Percentiles rank a stretch among this genome's conserved stretches.
phyloP scores from a whole-genome alignment of 2,113 vertebrate species.

The Chunga burmeisteri region DNA sequence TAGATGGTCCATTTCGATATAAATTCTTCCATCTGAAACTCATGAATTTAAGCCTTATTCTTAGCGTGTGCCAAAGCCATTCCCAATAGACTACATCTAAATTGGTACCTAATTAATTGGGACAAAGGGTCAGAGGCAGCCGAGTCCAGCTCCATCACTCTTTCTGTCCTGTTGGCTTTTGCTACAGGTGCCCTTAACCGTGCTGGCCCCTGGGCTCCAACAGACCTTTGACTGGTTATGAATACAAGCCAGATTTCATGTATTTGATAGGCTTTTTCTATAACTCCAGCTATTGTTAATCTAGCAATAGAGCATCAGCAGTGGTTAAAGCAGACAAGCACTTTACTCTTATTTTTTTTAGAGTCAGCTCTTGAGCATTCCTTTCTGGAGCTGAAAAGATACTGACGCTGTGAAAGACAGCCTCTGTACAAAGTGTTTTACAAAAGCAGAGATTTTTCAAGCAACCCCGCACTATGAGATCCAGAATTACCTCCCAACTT shows the following conservation, averaged over 20 bases:
- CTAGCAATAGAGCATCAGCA: background rate
- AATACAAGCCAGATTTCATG: background rate
- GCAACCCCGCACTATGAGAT: rapidly evolving
- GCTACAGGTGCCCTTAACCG: background rate
- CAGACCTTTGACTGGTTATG: background rate
- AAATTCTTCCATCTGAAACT: background rate
- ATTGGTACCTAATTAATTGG: background rate
- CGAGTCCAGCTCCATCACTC: background rate
- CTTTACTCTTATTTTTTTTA: background rate
- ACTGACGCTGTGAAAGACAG: background rate
- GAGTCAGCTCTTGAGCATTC: background rate
- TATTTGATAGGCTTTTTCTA: background rate
- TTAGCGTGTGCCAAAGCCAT: background rate
- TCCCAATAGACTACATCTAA: background rate
- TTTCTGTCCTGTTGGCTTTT: background rate
- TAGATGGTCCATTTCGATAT: background rate
- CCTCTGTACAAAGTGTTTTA: rapidly evolving
- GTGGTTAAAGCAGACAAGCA: background rate
- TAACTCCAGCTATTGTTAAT: background rate
- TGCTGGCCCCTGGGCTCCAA: background rate
- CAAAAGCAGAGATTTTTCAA: background rate
- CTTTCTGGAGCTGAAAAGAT: background rate
- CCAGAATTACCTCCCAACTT: background rate
- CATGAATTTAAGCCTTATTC: background rate
- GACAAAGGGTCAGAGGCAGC: background rate